Evolutionary conservation across 2,888 invertebrate genomes (phyloP).

Genomic region (Polydrusus cervinus): DNA sequence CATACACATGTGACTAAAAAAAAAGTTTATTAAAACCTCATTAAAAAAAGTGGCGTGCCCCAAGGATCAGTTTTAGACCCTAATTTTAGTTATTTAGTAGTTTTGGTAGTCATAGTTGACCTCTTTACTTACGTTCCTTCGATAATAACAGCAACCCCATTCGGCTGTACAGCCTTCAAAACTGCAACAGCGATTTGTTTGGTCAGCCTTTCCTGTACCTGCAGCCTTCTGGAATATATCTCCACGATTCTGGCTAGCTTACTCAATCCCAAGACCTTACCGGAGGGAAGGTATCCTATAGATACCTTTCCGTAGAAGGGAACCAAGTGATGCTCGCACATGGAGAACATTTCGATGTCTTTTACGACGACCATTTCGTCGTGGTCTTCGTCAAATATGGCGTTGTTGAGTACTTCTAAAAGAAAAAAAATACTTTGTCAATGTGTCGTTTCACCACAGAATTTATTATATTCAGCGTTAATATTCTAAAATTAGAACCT

Average conservation of each 20-base stretch:
- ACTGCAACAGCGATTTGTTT: constrained; percentile 99
- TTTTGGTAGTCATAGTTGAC: too few species aligned
- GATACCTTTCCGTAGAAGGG: constrained; percentile 99
- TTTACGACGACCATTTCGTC: constrained; percentile 99
- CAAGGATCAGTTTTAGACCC: too few species aligned
- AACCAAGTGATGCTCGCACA: constrained; percentile 99
- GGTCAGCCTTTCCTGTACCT: constrained; percentile 98
- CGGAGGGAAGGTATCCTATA: constrained; percentile 98
- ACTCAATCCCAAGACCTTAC: constrained; percentile 96
- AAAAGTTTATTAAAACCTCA: too few species aligned
- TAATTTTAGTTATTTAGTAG: too few species aligned
- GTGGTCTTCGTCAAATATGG: constrained; percentile 98
- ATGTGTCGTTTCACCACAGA: too few species aligned
- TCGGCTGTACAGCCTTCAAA: constrained; percentile 96
- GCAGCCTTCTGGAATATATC: constrained; percentile 95
- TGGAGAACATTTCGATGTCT: constrained; percentile 99
- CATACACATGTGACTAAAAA: constrained; percentile 98
- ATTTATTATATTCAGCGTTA: too few species aligned
- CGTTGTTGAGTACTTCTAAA: constrained; percentile 95
- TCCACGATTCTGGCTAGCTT: constrained; percentile 99
- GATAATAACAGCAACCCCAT: constrained; percentile 98
- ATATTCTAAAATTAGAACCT: too few species aligned
- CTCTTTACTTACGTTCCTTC: constrained; percentile 97
- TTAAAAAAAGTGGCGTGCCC: background rate
- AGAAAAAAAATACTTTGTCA: constrained; percentile 58